These are phyloP conservation scores for Nymphicus hollandicus DNA, from an alignment of 2,113 vertebrate genomes.

Conservation along the genomic window DNA sequence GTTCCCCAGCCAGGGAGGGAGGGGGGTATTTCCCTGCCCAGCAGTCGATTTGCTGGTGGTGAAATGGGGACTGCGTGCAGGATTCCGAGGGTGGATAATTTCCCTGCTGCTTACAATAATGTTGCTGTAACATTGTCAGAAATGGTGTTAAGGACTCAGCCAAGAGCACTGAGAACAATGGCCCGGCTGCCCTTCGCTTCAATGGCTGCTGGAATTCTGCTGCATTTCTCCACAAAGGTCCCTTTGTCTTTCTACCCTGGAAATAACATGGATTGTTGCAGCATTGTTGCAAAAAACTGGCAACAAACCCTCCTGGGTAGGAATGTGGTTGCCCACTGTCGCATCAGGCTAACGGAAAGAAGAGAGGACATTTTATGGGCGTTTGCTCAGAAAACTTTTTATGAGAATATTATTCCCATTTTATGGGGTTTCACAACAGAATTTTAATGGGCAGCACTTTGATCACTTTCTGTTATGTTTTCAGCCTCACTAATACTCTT, in stretches of 20 bases:
- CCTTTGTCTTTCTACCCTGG: slow-evolving; percentile 51
- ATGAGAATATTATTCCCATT: slow-evolving; percentile 1
- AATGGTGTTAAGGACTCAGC: background rate
- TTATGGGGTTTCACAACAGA: background rate
- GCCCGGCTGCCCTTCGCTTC: background rate
- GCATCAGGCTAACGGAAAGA: background rate
- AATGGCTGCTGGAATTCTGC: slow-evolving; percentile 4
- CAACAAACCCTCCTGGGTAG: slow-evolving; percentile 27
- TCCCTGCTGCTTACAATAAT: slow-evolving; percentile 44
- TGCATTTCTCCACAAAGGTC: slow-evolving; percentile 37
- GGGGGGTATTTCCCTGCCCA: background rate
- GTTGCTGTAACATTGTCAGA: slow-evolving; percentile 42
- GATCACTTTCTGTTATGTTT: slow-evolving; percentile 3
- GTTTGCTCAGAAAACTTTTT: slow-evolving; percentile 34
- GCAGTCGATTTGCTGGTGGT: background rate
- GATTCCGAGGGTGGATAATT: slow-evolving; percentile 35
- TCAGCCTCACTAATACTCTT: background rate
- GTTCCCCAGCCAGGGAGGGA: background rate
- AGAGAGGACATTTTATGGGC: slow-evolving; percentile 18
- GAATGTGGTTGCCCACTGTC: slow-evolving; percentile 18
- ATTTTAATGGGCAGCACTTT: background rate
- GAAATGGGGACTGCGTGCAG: background rate
- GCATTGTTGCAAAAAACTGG: slow-evolving; percentile 45
- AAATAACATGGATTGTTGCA: slow-evolving; percentile 40
- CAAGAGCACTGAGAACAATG: slow-evolving; percentile 12